phyloP scores from a whole-genome alignment of 2,797 vertebrate genomes.

The Crax fasciolata region DNA sequence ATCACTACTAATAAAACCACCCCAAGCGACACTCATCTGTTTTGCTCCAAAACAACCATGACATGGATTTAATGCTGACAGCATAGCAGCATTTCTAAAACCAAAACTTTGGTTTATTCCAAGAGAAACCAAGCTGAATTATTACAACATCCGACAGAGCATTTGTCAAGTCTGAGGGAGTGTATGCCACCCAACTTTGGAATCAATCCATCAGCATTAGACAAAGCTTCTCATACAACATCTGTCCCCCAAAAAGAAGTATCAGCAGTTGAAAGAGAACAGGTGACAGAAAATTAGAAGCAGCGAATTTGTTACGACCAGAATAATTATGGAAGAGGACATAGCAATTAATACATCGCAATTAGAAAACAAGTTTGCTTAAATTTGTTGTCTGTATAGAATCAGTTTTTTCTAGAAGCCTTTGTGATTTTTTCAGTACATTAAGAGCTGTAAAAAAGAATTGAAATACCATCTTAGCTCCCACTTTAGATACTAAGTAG shows the following conservation, averaged over 20 bases:
- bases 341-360: not conserved
- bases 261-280: not conserved
- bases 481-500: not conserved
- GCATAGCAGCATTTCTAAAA: not conserved
- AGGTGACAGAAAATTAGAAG: not conserved
- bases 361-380: not conserved
- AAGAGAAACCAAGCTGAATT: slow-evolving; percentile 17
- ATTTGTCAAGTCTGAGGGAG: not conserved
- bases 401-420: not conserved
- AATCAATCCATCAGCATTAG: not conserved
- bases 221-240: not conserved
- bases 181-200: not conserved
- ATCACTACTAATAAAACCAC: not conserved
- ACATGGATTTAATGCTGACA: not conserved
- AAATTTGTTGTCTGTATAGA: not conserved
- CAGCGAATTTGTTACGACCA: not conserved
- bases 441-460: not conserved
- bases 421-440: not conserved
- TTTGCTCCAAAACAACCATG: not conserved
- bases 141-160: not conserved
- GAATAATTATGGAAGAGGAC: not conserved
- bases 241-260: slow-evolving; percentile 3
- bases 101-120: slow-evolving; percentile 6
- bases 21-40: not conserved
- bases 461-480: not conserved